Percentiles rank a stretch among this genome's conserved stretches.
Conservation (phyloP, 2,888 invertebrate species). For the Caenorhabditis doughertyi region DNA sequence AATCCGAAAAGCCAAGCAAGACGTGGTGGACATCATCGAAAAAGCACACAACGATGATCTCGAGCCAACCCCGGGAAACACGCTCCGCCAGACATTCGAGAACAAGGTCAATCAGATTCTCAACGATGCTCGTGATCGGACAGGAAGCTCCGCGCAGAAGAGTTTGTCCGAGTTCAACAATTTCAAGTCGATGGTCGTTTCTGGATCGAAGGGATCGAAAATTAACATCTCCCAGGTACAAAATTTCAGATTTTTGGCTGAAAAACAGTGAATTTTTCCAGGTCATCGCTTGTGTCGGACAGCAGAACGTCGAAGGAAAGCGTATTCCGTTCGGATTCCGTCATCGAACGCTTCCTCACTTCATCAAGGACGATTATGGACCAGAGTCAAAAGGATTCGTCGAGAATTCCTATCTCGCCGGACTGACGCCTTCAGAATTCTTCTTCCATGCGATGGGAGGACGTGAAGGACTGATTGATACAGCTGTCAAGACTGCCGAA, state of each 20-base stretch:
- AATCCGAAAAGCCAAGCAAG: slow-evolving; percentile 98
- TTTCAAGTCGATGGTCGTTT: slow-evolving; percentile 99
- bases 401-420: slow-evolving; percentile 99
- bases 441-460: slow-evolving; percentile 99
- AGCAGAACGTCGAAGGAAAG: slow-evolving; percentile 99
- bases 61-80: slow-evolving; percentile 99
- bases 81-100: slow-evolving; percentile 98
- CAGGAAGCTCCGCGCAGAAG: slow-evolving; percentile 98
- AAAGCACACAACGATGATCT: slow-evolving; percentile 99
- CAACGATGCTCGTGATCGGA: slow-evolving; percentile 99
- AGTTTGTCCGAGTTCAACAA: slow-evolving; percentile 99
- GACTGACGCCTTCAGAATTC: slow-evolving; percentile 98
- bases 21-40: slow-evolving; percentile 99
- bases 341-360: slow-evolving; percentile 97
- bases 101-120: slow-evolving; percentile 94
- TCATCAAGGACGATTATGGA: slow-evolving; percentile 99
- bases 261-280: too few relatives aligned
- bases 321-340: slow-evolving; percentile 99
- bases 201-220: slow-evolving; percentile 99
- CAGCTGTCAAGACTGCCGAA: slow-evolving; percentile 99
- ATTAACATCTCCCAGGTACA: slow-evolving; percentile 99
- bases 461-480: slow-evolving; percentile 99
- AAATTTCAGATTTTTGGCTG: too few relatives aligned
- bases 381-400: slow-evolving; percentile 97
- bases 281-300: slow-evolving; percentile 99